Base-by-base conservation (phyloP, 2,888 invertebrate species). In the Fissipunctia ypsillon region DNA sequence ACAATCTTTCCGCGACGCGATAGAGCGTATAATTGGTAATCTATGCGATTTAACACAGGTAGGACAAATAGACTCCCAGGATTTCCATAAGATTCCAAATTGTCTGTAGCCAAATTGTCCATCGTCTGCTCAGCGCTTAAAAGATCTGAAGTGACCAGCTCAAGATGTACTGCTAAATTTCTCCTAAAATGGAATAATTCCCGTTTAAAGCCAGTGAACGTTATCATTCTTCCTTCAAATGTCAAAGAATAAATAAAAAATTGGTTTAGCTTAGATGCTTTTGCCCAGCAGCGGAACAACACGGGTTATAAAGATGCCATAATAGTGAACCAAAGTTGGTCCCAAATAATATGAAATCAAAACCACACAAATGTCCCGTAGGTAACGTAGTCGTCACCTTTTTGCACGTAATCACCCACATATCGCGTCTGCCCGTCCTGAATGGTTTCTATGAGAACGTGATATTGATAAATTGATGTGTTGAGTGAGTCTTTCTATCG, bases 401-500 rank as follows among this genome's bases (percentile, higher is more conserved):
- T 72, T 57, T 31, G 67, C 45, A 41, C 60, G 56, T 68, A 66
- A 60, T 45, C 52, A 70, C 43, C 48, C 43, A 69, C 65, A 70
- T 12, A 63, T 66, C 59, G 31, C 38, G 43, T 43, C 31, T 50
- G 56, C 50, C n/a, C 67, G 28, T 69, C 59, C 76, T 81, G 73
- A 84, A 85, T 65, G 68, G 66, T 78, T 80, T 84, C 78, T 80
- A 75, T 86, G 75, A 64, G 78, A 79, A 81, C 73, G 75, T 70
- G 76, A 74, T 85, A 76, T 85, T 88, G 88, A 90, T 88, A 88
- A 88, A 89, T 89, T 84, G 84, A 76, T 78, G 79, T 79, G 80
- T 75, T 80, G 84, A 84, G 84, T 79, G 78, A 73, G 80, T 80
- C 69, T 83, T 89, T 90, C 75, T 81, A 72, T 80, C 79, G 69